Evolutionary conservation across 2,888 invertebrate species (phyloP), one percentile per base, ranked within the genome.

Genomic region (Nymphalis urticae): DNA sequence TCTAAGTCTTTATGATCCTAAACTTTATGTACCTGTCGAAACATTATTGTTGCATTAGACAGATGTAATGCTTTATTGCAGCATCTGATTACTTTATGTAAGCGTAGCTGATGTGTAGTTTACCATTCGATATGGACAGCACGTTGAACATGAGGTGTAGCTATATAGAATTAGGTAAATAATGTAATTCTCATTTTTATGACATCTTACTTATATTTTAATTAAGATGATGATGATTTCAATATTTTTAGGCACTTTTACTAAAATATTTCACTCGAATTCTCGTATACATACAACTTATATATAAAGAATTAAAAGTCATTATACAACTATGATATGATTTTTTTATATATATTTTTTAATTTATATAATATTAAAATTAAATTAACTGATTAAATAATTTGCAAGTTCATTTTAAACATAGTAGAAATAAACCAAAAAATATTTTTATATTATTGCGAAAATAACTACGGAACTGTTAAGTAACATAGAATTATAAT

Each of bases 51-150:
- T 68, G 64, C 70, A 70, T 70, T 70, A 70, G 64, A 60, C 51
- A 56, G 64, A 51, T 48, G 62, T 48, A 64, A 58, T 56, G 54
- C 50, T 62, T 62, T 62, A 64, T 56, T 61, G 64, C 56, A 70
- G 51, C 62, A 51, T 47, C 53, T 66, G 53, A 48, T 56, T 69
- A 54, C 62, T 42, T 72, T 70, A 60, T 72, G 61, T 62, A 65
- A 73, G 68, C 68, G 70, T 69, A 67, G 60, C 65, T 71, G 64
- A 70, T 58, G 48, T 42, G 72, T 66, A 56, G 64, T 74, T 73
- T 68, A 61, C 71, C 59, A 75, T 76, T 76, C 56, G 72, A 60
- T 56, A 71, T 70, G 72, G 73, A 72, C 54, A 65, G 58, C 66
- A 62, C 67, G 53, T 61, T 42, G 51, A 48, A 63, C 48, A 58